A percentile compares a stretch with the other conserved stretches of the same genome.
Conservation (phyloP, 1,140 invertebrate species). For the Stegodyphus mimosarum region DNA sequence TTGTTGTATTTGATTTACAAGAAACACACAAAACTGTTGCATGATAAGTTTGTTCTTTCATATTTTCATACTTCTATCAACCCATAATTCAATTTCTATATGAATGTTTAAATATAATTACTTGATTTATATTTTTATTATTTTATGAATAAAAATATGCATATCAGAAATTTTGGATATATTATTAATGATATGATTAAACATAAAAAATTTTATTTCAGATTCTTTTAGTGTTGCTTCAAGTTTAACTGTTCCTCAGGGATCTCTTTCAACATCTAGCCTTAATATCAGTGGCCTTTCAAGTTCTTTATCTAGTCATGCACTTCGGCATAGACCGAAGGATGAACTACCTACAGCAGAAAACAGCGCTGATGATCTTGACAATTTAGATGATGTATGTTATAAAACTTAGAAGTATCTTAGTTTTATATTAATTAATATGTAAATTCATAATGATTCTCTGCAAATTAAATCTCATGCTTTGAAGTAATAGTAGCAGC, state of each 20-base stretch:
- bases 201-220: background rate
- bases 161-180: background rate
- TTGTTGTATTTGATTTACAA: too few species aligned
- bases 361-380: conserved; percentile 86
- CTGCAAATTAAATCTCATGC: too few species aligned
- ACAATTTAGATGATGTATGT: conserved; percentile 87
- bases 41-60: too few species aligned
- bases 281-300: conserved; percentile 15
- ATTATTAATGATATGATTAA: background rate
- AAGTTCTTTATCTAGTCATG: conserved; percentile 73
- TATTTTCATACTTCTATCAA: too few species aligned
- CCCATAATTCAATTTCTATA: too few species aligned
- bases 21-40: too few species aligned
- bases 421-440: too few species aligned
- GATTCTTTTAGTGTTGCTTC: conserved; percentile 28
- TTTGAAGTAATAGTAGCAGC: too few species aligned
- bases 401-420: too few species aligned
- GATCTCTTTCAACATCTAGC: conserved; percentile 9
- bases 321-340: conserved; percentile 77
- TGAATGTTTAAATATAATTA: too few species aligned
- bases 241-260: conserved; percentile 38
- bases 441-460: too few species aligned
- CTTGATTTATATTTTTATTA: too few species aligned
- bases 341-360: conserved; percentile 82
- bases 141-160: background rate